Base-by-base conservation (phyloP, 2,113 vertebrate species). In the Balaeniceps rex region DNA sequence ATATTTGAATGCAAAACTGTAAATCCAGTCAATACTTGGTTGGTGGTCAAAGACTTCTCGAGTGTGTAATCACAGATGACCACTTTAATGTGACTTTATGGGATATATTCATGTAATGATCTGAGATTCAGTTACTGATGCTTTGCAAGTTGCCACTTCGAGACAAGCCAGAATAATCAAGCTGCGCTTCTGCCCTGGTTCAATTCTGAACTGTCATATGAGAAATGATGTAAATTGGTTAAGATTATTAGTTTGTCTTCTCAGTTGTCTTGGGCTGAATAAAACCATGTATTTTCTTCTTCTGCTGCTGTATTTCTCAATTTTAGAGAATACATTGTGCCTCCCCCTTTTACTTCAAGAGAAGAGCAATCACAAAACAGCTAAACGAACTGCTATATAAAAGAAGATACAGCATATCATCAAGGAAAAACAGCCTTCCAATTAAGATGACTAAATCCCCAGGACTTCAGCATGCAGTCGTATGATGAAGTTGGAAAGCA, bases 171-270 rank as follows among this genome's bases (percentile, higher is more conserved):
- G 33, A 79, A 91, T 52, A 88, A 69, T 47, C 34, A 80, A 58
- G 9, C 9, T 54, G 16, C 23, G 10, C 0, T 2, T 70, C 23
- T 71, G 31, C 63, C 14, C 4, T 76, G 0, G 0, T 38, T 80
- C 49, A 42, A 3, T 70, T 85, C 49, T 54, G 34, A 80, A 60
- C 25, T 23, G 2, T 19, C 6, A 19, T 29, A 42, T 12, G 17
- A 49, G 31, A 65, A 76, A 60, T 58, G 1, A 54, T 17, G 14
- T 26, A 58, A 84, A 36, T 47, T 25, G 14, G 6, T 40, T 57
- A 74, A 55, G 21, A 51, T 7, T 24, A 19, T 63, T 68, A 51
- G 7, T 49, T 78, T 55, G 6, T 17, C 28, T 55, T 69, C 16
- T 79, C 33, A 11, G 9, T 51, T 69, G 23, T 47, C 31, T 92